phyloP scores from a whole-genome alignment of 2,113 vertebrate species.

The Panthera leo region DNA sequence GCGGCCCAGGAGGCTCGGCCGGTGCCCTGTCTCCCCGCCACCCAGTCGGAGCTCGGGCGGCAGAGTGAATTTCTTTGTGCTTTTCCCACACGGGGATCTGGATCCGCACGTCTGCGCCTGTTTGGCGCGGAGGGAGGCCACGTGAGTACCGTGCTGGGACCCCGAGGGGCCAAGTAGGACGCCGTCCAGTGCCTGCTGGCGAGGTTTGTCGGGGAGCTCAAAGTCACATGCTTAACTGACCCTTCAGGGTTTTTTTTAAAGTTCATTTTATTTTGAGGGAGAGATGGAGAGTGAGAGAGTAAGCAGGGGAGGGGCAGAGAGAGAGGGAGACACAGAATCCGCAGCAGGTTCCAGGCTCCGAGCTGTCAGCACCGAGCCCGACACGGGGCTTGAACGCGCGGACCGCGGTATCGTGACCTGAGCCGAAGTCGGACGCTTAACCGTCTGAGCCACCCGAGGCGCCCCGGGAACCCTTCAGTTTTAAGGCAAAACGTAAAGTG shows the following conservation, averaged over 20 bases:
- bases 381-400: rapidly evolving
- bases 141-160: rapidly evolving
- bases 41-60: rapidly evolving
- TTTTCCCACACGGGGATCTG: rapidly evolving
- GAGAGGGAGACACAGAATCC: no score
- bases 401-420: no score
- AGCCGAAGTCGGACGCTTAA: no score
- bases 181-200: rapidly evolving
- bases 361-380: no score
- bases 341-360: no score
- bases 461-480: no score
- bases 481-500: rapidly evolving
- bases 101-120: rapidly evolving
- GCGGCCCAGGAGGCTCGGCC: not conserved
- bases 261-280: no score
- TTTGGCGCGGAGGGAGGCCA: not conserved
- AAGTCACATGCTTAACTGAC: not conserved
- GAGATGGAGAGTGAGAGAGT: no score
- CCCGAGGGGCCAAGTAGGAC: not conserved
- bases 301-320: no score
- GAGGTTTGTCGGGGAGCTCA: rapidly evolving
- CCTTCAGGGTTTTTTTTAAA: no score
- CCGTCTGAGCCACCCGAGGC: no score
- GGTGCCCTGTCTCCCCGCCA: rapidly evolving
- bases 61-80: rapidly evolving